Evolutionary conservation across 37 sponge, comb jelly and placozoan species (phyloP).

Genomic region (Axinella damicornis): DNA sequence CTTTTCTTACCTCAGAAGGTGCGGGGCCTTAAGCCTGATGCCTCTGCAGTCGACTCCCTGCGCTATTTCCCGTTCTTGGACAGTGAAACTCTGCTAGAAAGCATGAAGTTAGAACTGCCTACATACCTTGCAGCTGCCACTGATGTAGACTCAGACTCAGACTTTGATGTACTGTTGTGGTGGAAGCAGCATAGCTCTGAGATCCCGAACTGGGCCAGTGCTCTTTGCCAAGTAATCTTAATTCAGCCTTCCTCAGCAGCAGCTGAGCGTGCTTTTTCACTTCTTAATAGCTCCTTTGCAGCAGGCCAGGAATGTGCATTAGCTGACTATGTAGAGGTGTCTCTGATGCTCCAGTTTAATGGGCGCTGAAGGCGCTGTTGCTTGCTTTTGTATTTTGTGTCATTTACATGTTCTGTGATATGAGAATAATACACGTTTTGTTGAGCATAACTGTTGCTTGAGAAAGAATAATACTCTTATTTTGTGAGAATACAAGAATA

Average conservation of each 20-base stretch:
- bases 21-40: no score
- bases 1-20: no score
- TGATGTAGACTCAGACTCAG: slow-evolving; percentile 6
- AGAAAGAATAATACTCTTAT: no score
- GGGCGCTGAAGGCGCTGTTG: no score
- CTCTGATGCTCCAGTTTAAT: slow-evolving; percentile 37
- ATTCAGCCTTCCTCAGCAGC: neutral
- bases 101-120: slow-evolving; percentile 25
- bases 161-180: slow-evolving; percentile 23
- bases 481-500: no score
- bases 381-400: no score
- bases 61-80: slow-evolving; percentile 12
- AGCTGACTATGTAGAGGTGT: slow-evolving; percentile 21
- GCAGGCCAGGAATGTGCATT: neutral
- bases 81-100: neutral
- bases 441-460: no score
- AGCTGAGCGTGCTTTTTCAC: neutral
- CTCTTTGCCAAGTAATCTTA: neutral
- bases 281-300: slow-evolving; percentile 8
- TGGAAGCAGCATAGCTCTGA: slow-evolving; percentile 37
- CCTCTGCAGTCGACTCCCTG: slow-evolving; percentile 7
- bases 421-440: no score
- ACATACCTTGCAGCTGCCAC: slow-evolving; percentile 20
- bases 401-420: no score
- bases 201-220: slow-evolving; percentile 36